Evolutionary conservation across 1,140 invertebrate genomes (phyloP).

Genomic region (Paraescarpia echinospica): DNA sequence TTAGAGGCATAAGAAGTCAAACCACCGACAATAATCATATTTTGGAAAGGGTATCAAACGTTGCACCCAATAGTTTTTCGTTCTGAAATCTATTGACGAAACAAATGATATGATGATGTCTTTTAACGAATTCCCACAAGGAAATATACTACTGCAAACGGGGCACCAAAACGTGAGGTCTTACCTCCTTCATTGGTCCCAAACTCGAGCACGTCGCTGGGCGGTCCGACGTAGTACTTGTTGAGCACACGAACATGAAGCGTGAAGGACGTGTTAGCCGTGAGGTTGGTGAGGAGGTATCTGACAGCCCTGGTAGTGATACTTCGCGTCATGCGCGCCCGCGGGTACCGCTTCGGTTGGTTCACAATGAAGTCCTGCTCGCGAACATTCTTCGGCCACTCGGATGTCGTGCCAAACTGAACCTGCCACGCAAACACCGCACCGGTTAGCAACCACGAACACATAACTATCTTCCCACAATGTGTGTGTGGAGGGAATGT

Average conservation of each 20-base stretch:
- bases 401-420: conserved; percentile 21
- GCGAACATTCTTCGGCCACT: conserved; percentile 26
- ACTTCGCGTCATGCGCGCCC: conserved; percentile 20
- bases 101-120: no score
- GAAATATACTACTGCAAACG: neutral
- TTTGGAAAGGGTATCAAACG: no score
- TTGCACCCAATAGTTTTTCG: no score
- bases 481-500: no score
- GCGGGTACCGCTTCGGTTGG: conserved; percentile 26
- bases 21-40: no score
- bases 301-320: conserved; percentile 3
- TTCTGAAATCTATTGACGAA: no score
- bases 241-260: conserved; percentile 84
- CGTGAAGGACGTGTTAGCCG: conserved; percentile 23
- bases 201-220: conserved; percentile 81
- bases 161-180: conserved; percentile 28
- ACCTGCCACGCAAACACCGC: neutral
- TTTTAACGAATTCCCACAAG: no score
- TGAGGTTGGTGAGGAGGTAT: conserved; percentile 9
- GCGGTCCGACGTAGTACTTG: conserved; percentile 83
- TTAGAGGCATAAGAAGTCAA: no score
- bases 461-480: neutral
- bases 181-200: conserved; percentile 85
- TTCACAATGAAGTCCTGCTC: conserved; percentile 30
- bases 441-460: neutral